These are phyloP conservation scores for Tachuris rubrigastra DNA, from an alignment of 2,113 vertebrate species.

Conservation along the genomic window DNA sequence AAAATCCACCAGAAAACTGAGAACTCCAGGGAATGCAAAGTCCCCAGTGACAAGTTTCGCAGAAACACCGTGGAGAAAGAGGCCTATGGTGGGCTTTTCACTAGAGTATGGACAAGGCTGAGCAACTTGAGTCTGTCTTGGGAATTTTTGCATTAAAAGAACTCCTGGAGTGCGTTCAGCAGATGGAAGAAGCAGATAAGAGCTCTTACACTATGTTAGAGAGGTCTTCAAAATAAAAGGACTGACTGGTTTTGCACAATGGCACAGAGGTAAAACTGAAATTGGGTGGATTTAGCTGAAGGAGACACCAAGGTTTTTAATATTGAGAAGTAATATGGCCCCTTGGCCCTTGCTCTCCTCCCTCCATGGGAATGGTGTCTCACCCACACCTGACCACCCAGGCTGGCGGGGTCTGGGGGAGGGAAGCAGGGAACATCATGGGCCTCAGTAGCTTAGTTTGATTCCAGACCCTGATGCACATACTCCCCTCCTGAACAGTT, in stretches of 20 bases:
- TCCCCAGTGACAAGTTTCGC: not conserved
- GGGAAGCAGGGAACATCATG: not conserved
- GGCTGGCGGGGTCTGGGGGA: not conserved
- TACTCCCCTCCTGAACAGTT: conserved; percentile 49
- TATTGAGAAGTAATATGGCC: not conserved
- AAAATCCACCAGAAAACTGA: not conserved
- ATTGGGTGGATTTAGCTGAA: not conserved
- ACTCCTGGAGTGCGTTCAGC: not conserved
- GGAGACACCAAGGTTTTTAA: not conserved
- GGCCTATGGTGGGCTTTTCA: not conserved
- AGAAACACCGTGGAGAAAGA: not conserved
- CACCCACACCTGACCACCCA: conserved; percentile 27
- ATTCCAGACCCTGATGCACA: conserved; percentile 40
- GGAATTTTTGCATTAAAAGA: not conserved
- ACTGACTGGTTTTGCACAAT: not conserved
- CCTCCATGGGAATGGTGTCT: not conserved
- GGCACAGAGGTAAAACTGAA: not conserved
- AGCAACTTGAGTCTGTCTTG: not conserved
- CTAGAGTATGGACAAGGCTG: not conserved
- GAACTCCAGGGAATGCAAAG: not conserved
- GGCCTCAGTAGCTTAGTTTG: not conserved
- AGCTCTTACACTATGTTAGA: not conserved
- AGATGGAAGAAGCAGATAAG: not conserved
- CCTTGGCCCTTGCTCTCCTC: not conserved
- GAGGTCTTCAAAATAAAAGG: not conserved